A percentile compares a stretch with the other conserved stretches of the same genome.
Evolutionary conservation across 2,113 vertebrate genomes (phyloP).

Genomic region (Eulacestoma nigropectus): DNA sequence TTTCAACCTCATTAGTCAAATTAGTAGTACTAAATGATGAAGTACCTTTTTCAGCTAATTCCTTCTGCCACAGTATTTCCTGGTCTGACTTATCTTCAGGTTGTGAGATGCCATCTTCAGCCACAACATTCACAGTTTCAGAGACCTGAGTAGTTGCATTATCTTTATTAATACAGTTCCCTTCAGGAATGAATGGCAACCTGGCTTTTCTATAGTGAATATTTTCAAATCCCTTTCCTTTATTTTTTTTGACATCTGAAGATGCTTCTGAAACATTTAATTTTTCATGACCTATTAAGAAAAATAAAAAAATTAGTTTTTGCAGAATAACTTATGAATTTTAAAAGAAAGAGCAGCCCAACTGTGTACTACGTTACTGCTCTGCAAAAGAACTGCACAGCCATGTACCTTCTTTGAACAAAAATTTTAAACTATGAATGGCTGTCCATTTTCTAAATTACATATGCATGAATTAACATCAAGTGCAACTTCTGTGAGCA

Average conservation of each 20-base stretch:
- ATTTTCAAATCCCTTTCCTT: slow-evolving; percentile 56
- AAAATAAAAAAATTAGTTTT: neutral
- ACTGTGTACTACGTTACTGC: neutral
- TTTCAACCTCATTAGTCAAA: neutral
- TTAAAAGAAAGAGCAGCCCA: neutral
- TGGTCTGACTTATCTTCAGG: neutral
- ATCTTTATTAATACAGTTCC: neutral
- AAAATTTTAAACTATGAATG: neutral
- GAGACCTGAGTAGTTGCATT: neutral
- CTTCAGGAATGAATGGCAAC: slow-evolving; percentile 22
- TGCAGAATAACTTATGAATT: neutral
- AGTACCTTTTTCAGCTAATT: neutral
- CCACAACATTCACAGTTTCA: slow-evolving; percentile 54
- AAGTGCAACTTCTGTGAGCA: neutral
- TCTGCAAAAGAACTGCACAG: neutral
- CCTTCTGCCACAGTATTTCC: slow-evolving; percentile 1
- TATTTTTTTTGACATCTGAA: slow-evolving; percentile 69
- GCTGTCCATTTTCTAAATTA: neutral
- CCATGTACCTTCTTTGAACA: neutral
- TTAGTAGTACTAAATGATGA: neutral
- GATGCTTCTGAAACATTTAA: slow-evolving; percentile 32
- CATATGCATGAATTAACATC: neutral
- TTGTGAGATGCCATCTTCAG: slow-evolving; percentile 41
- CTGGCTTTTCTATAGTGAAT: slow-evolving; percentile 65
- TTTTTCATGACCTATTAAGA: slow-evolving; percentile 65